These are phyloP conservation scores for Triplophysa dalaica DNA, from an alignment of 2,113 vertebrate species.

Conservation along the genomic window DNA sequence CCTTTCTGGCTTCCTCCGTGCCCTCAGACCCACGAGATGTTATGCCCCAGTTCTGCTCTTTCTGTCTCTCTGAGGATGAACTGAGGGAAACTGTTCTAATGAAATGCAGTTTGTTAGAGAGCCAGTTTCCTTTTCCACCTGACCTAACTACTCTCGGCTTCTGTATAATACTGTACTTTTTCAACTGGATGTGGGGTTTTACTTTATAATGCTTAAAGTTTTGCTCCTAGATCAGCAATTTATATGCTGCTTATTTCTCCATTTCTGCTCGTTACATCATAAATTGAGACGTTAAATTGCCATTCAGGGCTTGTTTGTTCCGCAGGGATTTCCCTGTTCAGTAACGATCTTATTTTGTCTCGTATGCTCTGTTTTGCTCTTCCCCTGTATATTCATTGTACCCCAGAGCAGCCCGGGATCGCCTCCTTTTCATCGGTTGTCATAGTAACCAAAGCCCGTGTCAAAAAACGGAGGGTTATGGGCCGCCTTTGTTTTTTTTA, in stretches of 20 bases:
- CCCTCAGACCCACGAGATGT: slow-evolving; percentile 35
- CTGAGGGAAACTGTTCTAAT: slow-evolving; percentile 21
- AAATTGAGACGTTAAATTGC: background rate
- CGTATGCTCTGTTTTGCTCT: background rate
- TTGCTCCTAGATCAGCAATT: background rate
- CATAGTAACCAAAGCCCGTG: slow-evolving; percentile 19
- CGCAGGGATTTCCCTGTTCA: background rate
- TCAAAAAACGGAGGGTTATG: slow-evolving; percentile 3
- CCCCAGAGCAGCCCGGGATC: background rate
- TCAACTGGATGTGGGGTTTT: background rate
- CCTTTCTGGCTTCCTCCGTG: slow-evolving; percentile 30
- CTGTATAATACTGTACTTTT: background rate
- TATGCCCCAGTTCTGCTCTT: slow-evolving; percentile 47
- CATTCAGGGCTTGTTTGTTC: background rate
- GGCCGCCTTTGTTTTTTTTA: background rate
- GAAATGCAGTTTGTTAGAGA: slow-evolving; percentile 19
- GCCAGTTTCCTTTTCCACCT: slow-evolving; percentile 11
- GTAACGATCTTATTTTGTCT: background rate
- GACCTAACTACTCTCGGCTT: background rate
- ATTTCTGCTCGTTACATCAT: background rate
- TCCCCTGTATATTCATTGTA: slow-evolving; percentile 8
- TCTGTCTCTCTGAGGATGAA: slow-evolving; percentile 25
- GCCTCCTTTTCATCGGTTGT: slow-evolving; percentile 3
- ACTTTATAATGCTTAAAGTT: background rate
- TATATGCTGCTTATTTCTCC: background rate